Conservation (phyloP, 2,888 invertebrate genomes). For the Neoitamus cyanurus region DNA sequence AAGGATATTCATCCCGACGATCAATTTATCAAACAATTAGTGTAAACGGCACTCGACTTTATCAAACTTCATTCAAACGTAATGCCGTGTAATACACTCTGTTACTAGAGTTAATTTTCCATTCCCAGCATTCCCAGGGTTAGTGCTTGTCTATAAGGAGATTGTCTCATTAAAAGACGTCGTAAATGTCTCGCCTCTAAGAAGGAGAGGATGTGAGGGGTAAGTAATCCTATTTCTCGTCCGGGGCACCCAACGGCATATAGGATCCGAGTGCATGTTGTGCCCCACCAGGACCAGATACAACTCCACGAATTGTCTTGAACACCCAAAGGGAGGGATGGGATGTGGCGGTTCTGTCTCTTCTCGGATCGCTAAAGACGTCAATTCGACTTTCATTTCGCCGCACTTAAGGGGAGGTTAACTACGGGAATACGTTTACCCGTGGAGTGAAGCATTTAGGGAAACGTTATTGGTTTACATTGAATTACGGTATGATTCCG, state of each 20-base stretch:
- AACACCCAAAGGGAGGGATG: not conserved
- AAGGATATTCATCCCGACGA: not conserved
- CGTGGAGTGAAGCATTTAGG: not conserved
- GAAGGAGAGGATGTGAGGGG: not conserved
- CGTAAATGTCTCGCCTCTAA: conserved; percentile 1
- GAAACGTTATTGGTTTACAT: conserved; percentile 31
- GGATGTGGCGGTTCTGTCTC: not conserved
- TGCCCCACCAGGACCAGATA: not conserved
- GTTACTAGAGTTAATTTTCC: conserved; percentile 28
- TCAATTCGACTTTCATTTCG: conserved; percentile 28
- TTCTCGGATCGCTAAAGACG: not conserved
- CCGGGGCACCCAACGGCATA: not conserved
- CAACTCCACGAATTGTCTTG: conserved; percentile 6
- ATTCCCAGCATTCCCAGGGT: conserved; percentile 12
- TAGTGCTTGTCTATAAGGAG: conserved; percentile 24
- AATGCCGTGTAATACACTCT: conserved; percentile 6
- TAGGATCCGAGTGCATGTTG: conserved; percentile 1
- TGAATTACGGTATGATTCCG: conserved; percentile 17
- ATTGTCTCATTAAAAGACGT: conserved; percentile 30
- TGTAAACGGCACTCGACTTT: not conserved
- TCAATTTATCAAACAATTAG: conserved; percentile 30
- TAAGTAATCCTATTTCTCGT: not conserved
- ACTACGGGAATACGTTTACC: not conserved
- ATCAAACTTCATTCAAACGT: conserved; percentile 13
- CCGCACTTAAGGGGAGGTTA: conserved; percentile 19